Percentiles rank a stretch among this genome's conserved stretches.
These are phyloP conservation scores for Cygnus atratus DNA, from an alignment of 2,113 vertebrate genomes.

Conservation along the genomic window DNA sequence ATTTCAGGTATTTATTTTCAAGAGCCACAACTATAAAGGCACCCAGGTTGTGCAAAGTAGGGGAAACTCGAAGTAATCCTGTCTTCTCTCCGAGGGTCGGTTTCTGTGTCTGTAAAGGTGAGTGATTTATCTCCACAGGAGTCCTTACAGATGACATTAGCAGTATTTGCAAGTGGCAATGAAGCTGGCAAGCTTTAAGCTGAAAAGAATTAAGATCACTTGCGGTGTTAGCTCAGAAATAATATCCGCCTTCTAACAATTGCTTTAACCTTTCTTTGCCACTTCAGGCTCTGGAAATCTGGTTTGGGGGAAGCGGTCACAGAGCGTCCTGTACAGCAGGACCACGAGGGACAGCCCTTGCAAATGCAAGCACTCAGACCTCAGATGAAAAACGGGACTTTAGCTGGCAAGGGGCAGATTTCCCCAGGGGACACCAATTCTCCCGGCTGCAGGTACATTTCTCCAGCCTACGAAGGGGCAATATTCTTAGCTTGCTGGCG, in stretches of 20 bases:
- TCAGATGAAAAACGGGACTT: neutral
- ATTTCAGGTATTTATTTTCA: neutral
- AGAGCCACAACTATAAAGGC: neutral
- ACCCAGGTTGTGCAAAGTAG: rapidly evolving
- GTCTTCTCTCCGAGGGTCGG: neutral
- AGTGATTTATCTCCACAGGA: neutral
- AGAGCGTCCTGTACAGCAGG: neutral
- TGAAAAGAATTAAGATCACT: neutral
- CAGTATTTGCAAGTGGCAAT: neutral
- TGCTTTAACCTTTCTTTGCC: neutral
- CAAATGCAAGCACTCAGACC: neutral
- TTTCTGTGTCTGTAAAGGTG: neutral
- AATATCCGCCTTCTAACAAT: neutral
- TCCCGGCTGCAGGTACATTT: neutral
- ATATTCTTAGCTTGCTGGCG: neutral
- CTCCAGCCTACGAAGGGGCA: neutral
- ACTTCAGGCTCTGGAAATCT: neutral
- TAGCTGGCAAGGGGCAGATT: neutral
- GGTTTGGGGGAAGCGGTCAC: neutral
- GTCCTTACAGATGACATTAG: neutral
- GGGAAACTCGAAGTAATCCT: neutral
- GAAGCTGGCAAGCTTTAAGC: neutral
- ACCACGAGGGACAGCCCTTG: neutral
- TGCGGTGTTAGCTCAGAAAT: neutral
- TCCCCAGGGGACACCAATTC: neutral